phyloP scores from a whole-genome alignment of 2,888 invertebrate species.

The Nomada fabriciana region DNA sequence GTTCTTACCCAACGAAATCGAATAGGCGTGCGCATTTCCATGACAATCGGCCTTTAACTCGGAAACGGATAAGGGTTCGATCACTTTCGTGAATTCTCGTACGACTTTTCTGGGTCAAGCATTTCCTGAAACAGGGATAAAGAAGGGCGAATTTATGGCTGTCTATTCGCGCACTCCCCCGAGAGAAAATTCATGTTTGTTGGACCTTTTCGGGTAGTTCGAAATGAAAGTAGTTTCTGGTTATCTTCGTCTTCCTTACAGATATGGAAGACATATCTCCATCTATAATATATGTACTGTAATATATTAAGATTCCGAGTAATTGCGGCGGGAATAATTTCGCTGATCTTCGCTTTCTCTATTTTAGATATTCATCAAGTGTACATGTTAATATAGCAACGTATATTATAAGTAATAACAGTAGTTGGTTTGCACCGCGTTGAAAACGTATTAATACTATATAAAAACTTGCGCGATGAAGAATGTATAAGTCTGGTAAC shows the following conservation, averaged over 20 bases:
- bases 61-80: slow-evolving; percentile 24
- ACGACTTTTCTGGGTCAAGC: slow-evolving; percentile 55
- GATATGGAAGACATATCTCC: background rate
- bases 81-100: slow-evolving; percentile 39
- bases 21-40: slow-evolving; percentile 22
- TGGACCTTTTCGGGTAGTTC: slow-evolving; percentile 19
- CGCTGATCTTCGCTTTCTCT: too few species aligned
- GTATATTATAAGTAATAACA: too few species aligned
- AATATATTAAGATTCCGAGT: too few species aligned
- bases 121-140: slow-evolving; percentile 38
- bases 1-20: background rate
- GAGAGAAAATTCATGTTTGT: slow-evolving; percentile 28
- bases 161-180: background rate
- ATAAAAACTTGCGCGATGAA: too few species aligned
- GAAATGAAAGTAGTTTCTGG: slow-evolving; percentile 1
- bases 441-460: too few species aligned
- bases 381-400: too few species aligned
- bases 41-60: slow-evolving; percentile 33
- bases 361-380: too few species aligned
- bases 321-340: too few species aligned
- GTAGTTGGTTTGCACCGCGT: too few species aligned
- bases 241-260: background rate
- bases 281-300: too few species aligned
- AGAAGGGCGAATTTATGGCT: slow-evolving; percentile 40
- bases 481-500: too few species aligned